phyloP scores from a whole-genome alignment of 1,140 invertebrate species.

The Formica exsecta region DNA sequence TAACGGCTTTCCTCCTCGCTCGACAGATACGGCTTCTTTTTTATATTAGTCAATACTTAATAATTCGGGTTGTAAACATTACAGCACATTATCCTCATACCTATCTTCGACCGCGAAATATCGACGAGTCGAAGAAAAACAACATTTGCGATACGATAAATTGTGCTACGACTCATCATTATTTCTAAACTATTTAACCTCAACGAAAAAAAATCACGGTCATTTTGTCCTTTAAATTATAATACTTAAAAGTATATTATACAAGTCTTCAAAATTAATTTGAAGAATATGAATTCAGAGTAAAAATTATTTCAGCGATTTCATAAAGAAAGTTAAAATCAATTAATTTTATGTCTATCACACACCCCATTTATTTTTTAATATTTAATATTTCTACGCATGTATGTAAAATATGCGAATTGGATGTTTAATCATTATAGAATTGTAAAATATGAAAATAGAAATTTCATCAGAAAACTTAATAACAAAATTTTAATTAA shows the following conservation, averaged over 20 bases:
- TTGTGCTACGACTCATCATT: background rate
- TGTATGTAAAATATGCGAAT: too few species aligned
- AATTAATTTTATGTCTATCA: background rate
- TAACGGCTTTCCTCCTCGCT: constrained; percentile 63
- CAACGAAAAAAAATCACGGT: too few species aligned
- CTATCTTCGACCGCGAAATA: constrained; percentile 41
- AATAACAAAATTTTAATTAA: too few species aligned
- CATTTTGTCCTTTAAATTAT: too few species aligned
- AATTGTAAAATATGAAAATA: too few species aligned
- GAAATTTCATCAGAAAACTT: too few species aligned
- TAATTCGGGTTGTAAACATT: constrained; percentile 48
- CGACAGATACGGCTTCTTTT: constrained; percentile 45
- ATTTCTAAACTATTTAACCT: background rate
- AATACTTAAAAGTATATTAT: too few species aligned
- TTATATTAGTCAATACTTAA: constrained; percentile 49
- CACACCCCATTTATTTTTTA: too few species aligned
- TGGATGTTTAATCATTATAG: too few species aligned
- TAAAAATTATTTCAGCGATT: background rate
- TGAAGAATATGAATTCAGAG: background rate
- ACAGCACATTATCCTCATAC: constrained; percentile 58
- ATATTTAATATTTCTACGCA: too few species aligned
- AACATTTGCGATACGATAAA: background rate
- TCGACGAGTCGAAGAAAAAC: constrained; percentile 40
- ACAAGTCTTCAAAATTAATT: background rate
- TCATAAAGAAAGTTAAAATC: background rate